Conservation (phyloP, 2,888 invertebrate species). For the Eucriotettix oculatus region DNA sequence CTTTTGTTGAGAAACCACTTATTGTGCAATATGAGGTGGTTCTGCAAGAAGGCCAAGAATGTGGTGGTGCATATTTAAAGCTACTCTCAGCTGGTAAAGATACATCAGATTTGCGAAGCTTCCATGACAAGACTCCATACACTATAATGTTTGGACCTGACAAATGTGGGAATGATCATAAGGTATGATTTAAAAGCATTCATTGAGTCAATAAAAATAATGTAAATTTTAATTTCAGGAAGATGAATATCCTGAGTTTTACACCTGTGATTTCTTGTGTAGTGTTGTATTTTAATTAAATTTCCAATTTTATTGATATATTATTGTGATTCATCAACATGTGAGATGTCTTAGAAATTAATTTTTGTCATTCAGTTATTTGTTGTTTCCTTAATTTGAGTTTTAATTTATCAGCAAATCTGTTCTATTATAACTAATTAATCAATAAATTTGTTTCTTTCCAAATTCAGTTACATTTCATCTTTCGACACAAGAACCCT, state of each 20-base stretch:
- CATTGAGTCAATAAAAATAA: no score
- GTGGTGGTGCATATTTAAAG: slow-evolving; percentile 96
- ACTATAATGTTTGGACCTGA: slow-evolving; percentile 99
- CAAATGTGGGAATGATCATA: slow-evolving; percentile 93
- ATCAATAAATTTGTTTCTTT: not conserved
- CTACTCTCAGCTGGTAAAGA: slow-evolving; percentile 59
- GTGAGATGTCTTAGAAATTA: no score
- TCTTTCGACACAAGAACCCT: slow-evolving; percentile 91
- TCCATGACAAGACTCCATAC: slow-evolving; percentile 93
- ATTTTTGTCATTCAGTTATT: no score
- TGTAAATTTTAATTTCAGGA: no score
- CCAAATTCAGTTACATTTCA: slow-evolving; percentile 47
- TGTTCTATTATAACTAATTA: not conserved
- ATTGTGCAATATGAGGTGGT: slow-evolving; percentile 89
- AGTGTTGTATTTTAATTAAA: no score
- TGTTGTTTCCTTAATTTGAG: no score
- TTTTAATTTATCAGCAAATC: not conserved
- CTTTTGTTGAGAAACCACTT: slow-evolving; percentile 47
- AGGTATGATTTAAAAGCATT: slow-evolving; percentile 38
- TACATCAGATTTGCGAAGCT: slow-evolving; percentile 55
- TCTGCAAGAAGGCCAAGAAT: slow-evolving; percentile 92
- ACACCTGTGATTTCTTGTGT: no score
- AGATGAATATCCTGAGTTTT: no score
- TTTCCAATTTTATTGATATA: no score
- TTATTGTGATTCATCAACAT: no score